Base-by-base conservation (phyloP, 2,797 vertebrate species). In the Coregonus sp. region DNA sequence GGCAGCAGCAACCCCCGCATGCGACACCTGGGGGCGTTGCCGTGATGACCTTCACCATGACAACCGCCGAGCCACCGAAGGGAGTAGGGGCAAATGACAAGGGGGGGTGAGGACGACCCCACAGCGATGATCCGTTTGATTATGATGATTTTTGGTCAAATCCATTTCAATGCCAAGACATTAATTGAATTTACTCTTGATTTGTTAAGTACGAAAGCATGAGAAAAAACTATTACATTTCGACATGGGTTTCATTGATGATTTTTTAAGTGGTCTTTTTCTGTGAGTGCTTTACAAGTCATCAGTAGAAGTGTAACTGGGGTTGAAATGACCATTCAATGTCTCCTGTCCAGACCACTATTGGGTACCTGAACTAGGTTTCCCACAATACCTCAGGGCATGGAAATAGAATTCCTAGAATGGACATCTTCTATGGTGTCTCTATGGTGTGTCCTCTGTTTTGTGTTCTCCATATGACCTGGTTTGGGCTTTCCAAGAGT, bases 301-400 rank as follows among this genome's bases (percentile, higher is more conserved):
- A 56, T 35, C 29, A 35, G 33, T 68, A 16, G 12, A 5, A 68
- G 15, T 68, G 66, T 33, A 68, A 68, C 4, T 18, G 14, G 66
- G 66, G 33, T 35, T 25, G 51, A 33, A 3, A 16, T 33, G 1
- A 68, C 66, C 15, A 16, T 35, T 35, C 31, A 68, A 68, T 4
- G 15, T 16, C 6, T 54, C 37, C 61, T 7, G 33, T 75, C 20
- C 52, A 80, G 52, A 78, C 66, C 74, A 31, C 70, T 59, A 73
- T 66, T 51, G 65, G 14, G 65, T 72, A 61, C 31, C 63, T 80
- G 35, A 67, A 80, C 80, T 63, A 73, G 69, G 75, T 78, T 85
- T 80, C 61, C 72, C 77, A 69, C 35, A 70, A 75, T 88, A 78
- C 87, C 84, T 90, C 91, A 83, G 80, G 83, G 81, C 82, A 20